Conservation (phyloP, 2,797 vertebrate genomes). For the Pipistrellus nathusii region DNA sequence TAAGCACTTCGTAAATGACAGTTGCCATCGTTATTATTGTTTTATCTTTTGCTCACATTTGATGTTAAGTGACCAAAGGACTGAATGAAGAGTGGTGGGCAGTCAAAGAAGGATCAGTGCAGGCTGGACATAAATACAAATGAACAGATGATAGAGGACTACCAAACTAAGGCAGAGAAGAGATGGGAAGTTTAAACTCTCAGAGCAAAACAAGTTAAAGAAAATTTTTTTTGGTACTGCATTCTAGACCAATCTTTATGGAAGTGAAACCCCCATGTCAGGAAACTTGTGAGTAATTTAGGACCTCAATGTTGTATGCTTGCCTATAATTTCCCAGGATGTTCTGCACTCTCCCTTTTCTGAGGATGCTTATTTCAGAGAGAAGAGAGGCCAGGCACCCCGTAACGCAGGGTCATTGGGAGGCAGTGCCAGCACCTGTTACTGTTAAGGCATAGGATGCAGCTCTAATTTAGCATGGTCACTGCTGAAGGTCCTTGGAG, state of each 20-base stretch:
- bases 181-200: neutral
- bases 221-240: neutral
- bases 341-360: neutral
- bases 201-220: neutral
- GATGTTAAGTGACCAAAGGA: neutral
- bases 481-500: slow-evolving; percentile 71
- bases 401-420: neutral
- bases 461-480: slow-evolving; percentile 60
- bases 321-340: slow-evolving; percentile 27
- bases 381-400: neutral
- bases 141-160: neutral
- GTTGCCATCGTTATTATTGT: neutral
- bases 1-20: neutral
- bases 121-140: neutral
- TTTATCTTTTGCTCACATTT: neutral
- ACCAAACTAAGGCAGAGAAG: neutral
- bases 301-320: neutral
- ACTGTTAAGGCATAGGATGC: slow-evolving; percentile 43
- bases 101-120: neutral
- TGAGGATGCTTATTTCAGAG: neutral
- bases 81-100: neutral
- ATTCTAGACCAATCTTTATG: neutral
- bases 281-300: slow-evolving; percentile 2
- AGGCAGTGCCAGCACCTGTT: slow-evolving; percentile 37
- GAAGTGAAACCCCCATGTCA: neutral